These are phyloP conservation scores for Pheosia tremula DNA, from an alignment of 2,888 invertebrate genomes.

Conservation along the genomic window DNA sequence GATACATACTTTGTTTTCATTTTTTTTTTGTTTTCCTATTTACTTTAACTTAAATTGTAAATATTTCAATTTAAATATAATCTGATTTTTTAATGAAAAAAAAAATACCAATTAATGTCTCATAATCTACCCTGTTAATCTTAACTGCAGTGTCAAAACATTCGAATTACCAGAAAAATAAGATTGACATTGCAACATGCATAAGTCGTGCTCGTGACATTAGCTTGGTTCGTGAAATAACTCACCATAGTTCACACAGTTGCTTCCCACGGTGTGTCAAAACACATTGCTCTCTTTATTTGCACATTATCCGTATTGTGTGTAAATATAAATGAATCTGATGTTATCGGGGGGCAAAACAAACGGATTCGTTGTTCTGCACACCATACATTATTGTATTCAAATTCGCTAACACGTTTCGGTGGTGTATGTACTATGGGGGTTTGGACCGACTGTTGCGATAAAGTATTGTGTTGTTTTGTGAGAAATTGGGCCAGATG, in stretches of 20 bases:
- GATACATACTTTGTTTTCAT: too few relatives aligned
- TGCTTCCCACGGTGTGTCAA: constrained; percentile 74
- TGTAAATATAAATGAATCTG: constrained; percentile 64
- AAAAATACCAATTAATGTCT: constrained; percentile 7
- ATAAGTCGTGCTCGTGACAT: constrained; percentile 20
- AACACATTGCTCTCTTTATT: constrained; percentile 65
- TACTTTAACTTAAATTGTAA: too few relatives aligned
- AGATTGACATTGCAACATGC: not conserved
- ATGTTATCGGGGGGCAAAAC: constrained; percentile 60
- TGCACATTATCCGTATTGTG: constrained; percentile 63
- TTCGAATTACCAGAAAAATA: constrained; percentile 4
- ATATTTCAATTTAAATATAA: too few relatives aligned
- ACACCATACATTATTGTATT: constrained; percentile 58
- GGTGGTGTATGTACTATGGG: constrained; percentile 18
- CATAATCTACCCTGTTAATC: constrained; percentile 33
- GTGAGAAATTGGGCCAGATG: constrained; percentile 17
- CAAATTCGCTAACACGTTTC: constrained; percentile 50
- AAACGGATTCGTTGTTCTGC: constrained; percentile 44
- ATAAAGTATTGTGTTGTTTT: constrained; percentile 22
- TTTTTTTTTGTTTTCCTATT: too few relatives aligned
- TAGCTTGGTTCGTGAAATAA: constrained; percentile 18
- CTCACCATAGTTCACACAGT: constrained; percentile 42
- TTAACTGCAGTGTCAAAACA: constrained; percentile 21
- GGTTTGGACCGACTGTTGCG: constrained; percentile 29
- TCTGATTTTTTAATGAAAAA: constrained; percentile 7